Base-by-base conservation (phyloP, 2,113 vertebrate species). In the Petroica traversi region DNA sequence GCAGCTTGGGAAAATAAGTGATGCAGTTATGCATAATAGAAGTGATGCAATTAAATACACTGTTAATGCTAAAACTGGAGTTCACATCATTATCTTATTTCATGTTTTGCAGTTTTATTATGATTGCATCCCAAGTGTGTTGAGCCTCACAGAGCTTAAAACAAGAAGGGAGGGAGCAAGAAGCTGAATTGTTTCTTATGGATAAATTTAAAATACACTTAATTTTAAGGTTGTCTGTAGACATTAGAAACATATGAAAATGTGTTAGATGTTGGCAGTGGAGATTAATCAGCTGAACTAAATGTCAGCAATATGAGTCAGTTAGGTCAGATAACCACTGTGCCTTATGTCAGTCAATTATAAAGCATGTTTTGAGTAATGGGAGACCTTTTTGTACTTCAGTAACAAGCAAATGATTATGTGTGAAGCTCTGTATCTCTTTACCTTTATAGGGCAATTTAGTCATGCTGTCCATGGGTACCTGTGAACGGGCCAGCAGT, bases 221-320 rank as follows among this genome's bases (percentile, higher is more conserved):
- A 54, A 55, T 71, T 79, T 86, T 78, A 46, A 84, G 45, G 29
- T 63, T 90, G 9, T 55, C 52, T 78, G 29, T 64, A 69, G 77
- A 62, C 24, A 43, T 91, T 66, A 79, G 66, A 85, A 89, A 61
- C 31, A 33, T 71, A 4, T 31, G 48, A 62, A 34, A 66, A 31
- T 25, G 26, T 68, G 16, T 89, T 69, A 85, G 57, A 85, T 85
- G 45, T 64, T 93, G 88, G 55, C 4, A 7, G 66, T 2, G 6
- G 61, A 88, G 88, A 85, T 94, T 78, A 92, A 93, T 92, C 66
- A 67, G 51, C 71, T 58, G 40, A 83, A 67, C 81, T 83, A 92
- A 88, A 88, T 74, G 85, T 92, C 86, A 85, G 77, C 52, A 59
- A 2, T 79, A 58, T 78, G 74, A 88, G 41, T 82, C 76, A 88